phyloP scores from a whole-genome alignment of 2,888 invertebrate genomes.

The Noctua fimbriata region DNA sequence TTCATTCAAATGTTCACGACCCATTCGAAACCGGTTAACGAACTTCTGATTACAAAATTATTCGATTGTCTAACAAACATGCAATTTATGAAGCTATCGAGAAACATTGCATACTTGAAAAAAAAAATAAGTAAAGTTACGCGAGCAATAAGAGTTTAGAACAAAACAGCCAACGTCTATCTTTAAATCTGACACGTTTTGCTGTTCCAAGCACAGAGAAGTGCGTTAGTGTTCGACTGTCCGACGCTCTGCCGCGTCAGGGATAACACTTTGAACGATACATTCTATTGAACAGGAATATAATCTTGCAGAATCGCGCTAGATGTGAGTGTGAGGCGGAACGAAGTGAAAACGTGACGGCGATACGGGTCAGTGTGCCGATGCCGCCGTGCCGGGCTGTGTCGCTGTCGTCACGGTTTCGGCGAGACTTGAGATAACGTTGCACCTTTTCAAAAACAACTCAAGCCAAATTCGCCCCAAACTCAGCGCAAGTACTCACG shows the following conservation, averaged over 20 bases:
- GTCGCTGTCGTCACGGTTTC: slow-evolving; percentile 6
- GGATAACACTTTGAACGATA: slow-evolving; percentile 28
- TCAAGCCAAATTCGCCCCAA: background rate
- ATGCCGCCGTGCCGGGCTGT: background rate
- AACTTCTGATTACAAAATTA: background rate
- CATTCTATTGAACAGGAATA: slow-evolving; percentile 29
- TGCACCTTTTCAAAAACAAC: slow-evolving; percentile 18
- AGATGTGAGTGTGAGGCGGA: background rate
- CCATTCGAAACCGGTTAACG: background rate
- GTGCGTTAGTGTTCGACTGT: slow-evolving; percentile 17
- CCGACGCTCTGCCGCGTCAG: slow-evolving; percentile 29
- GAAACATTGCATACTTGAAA: background rate
- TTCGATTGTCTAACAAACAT: background rate
- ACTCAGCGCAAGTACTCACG: slow-evolving; percentile 7
- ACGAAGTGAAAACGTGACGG: slow-evolving; percentile 28
- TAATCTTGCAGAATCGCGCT: slow-evolving; percentile 12
- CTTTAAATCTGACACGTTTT: slow-evolving; percentile 33
- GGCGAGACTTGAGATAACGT: background rate
- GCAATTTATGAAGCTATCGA: background rate
- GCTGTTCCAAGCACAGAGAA: slow-evolving; percentile 19
- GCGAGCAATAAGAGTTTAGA: slow-evolving; percentile 3
- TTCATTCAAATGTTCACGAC: slow-evolving; percentile 11
- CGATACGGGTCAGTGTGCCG: slow-evolving; percentile 16
- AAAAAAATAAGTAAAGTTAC: slow-evolving; percentile 3
- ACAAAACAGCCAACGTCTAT: slow-evolving; percentile 18